Evolutionary conservation across 2,797 vertebrate genomes (phyloP), one percentile per base, ranked within the genome.

Genomic region (Acrocephalus scirpaceus): DNA sequence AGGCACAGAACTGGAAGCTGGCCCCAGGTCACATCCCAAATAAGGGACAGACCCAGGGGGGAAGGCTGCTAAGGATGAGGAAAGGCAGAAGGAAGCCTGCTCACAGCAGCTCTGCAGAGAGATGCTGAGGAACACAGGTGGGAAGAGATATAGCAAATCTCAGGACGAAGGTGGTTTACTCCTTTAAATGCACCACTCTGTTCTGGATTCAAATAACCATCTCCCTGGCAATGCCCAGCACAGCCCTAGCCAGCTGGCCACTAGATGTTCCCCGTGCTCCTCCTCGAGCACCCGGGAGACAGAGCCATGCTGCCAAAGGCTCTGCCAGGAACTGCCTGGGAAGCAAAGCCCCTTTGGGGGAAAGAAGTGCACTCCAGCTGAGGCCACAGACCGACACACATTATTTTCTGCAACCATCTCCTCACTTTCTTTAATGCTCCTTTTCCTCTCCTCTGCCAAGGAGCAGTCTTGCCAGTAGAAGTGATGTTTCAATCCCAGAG

Each of bases 211-310:
- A 94, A 73, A 20, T 61, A 50, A 91, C 3, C 32, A 76, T 67
- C 74, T 64, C 65, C 85, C 75, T 78, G 74, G 90, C 88, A 89
- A 69, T 57, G 56, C 30, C 25, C 26, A 30, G 75, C 9, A 20
- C 3, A 44, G 67, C 29, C 12, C 32, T 21, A 77, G 91, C 90
- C 84, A 77, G 42, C 44, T 89, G 94, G 83, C 97, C 97, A 91
- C 97, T 97, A 95, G 97, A 91, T 97, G 97, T 40, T 97, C 95
- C 97, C 84, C 93, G 54, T 84, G 83, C 47, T 90, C 92, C 90
- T 91, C 74, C 34, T 58, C 57, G 54, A 79, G 92, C 45, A 58
- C 40, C 51, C 72, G 7, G 27, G 75, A 71, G 84, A 21, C 70
- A 60, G 53, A 70, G 40, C 42, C 2, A 1, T 1, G 7, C 65